These are phyloP conservation scores for Stegana nigrithorax DNA, from an alignment of 2,888 invertebrate genomes.

Conservation along the genomic window DNA sequence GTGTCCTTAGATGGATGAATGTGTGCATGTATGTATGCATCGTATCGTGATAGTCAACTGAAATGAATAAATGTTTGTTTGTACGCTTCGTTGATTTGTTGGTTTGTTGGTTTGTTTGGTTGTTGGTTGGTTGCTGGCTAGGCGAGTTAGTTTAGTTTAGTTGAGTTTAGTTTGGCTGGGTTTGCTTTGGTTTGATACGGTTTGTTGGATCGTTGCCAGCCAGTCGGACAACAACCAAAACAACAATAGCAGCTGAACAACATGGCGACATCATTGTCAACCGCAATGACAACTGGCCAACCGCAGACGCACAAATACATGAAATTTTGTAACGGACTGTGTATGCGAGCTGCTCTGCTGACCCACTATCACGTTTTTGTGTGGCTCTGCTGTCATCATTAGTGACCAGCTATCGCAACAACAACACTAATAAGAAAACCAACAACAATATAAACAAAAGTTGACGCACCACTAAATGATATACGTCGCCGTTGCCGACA, in stretches of 20 bases:
- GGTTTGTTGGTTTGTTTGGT: neutral
- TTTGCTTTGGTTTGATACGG: too few species aligned
- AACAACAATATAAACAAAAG: too few species aligned
- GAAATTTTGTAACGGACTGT: too few species aligned
- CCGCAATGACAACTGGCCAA: neutral
- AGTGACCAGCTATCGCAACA: constrained; percentile 57
- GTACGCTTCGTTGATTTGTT: neutral
- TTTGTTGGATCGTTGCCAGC: too few species aligned
- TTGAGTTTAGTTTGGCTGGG: too few species aligned
- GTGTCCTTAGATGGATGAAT: neutral
- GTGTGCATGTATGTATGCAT: neutral
- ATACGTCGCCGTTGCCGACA: too few species aligned
- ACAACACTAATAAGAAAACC: too few species aligned
- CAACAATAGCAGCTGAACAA: neutral
- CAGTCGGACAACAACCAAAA: neutral
- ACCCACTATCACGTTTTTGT: too few species aligned
- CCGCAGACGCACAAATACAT: neutral
- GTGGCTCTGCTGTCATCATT: constrained; percentile 56
- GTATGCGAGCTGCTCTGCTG: too few species aligned
- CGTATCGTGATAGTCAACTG: too few species aligned
- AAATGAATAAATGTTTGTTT: neutral
- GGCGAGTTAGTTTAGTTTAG: neutral
- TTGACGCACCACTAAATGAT: constrained; percentile 37
- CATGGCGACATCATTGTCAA: neutral
- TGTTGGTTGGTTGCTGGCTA: neutral